Evolutionary conservation across 2,888 invertebrate species (phyloP).

Genomic region (Chrysomela aeneicollis): DNA sequence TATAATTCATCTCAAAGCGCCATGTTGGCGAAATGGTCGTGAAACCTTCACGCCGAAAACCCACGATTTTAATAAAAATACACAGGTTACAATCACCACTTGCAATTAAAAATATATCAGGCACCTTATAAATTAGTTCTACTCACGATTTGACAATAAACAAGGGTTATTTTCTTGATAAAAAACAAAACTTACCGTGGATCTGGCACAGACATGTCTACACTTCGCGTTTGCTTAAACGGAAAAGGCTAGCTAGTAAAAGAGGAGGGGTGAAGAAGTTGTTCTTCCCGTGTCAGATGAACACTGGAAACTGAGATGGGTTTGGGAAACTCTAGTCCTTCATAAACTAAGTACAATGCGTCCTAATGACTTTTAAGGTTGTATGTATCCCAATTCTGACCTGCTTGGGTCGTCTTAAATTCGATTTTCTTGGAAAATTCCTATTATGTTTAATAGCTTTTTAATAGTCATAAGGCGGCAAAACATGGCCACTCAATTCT

Average conservation of each 20-base stretch:
- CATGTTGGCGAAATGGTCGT: slow-evolving; percentile 67
- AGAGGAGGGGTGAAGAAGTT: no score
- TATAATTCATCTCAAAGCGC: slow-evolving; percentile 55
- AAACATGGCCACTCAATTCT: slow-evolving; percentile 41
- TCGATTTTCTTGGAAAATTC: no score
- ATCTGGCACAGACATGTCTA: slow-evolving; percentile 83
- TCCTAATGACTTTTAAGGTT: no score
- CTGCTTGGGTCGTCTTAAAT: no score
- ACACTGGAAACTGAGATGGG: neutral
- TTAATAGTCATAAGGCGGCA: slow-evolving; percentile 30
- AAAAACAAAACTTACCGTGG: slow-evolving; percentile 76
- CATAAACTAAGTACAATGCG: no score
- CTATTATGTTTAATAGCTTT: neutral
- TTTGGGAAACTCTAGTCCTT: neutral
- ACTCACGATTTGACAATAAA: slow-evolving; percentile 37
- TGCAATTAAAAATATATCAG: slow-evolving; percentile 20
- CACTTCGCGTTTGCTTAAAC: slow-evolving; percentile 77
- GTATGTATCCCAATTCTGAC: no score
- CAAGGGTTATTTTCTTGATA: slow-evolving; percentile 31
- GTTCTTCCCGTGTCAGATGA: slow-evolving; percentile 32
- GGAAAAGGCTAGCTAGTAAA: slow-evolving; percentile 65
- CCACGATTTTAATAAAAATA: slow-evolving; percentile 44
- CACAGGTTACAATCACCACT: slow-evolving; percentile 31
- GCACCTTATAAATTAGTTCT: slow-evolving; percentile 28
- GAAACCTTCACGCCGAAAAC: slow-evolving; percentile 56